Evolutionary conservation across 2,888 invertebrate species (phyloP).

Genomic region (Lottia scabra): DNA sequence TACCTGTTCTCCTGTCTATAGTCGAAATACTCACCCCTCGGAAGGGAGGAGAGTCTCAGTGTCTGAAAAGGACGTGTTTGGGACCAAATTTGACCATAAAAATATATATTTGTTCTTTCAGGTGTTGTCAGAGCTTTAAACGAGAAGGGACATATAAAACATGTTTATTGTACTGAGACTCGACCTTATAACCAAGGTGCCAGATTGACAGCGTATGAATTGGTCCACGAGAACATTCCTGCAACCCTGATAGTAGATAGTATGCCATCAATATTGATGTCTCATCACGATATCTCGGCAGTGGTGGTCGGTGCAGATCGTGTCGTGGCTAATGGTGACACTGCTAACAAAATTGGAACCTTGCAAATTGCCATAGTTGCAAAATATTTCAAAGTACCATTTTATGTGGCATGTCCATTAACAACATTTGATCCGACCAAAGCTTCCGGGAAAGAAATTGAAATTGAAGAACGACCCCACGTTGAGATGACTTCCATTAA

Average conservation of each 20-base stretch:
- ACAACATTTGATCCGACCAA: slow-evolving; percentile 88
- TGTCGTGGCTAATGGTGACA: slow-evolving; percentile 96
- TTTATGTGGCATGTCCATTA: slow-evolving; percentile 94
- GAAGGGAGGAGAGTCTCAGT: no score
- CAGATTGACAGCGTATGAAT: slow-evolving; percentile 93
- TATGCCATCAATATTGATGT: slow-evolving; percentile 93
- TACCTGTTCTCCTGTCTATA: no score
- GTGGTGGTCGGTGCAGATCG: slow-evolving; percentile 98
- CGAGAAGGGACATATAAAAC: slow-evolving; percentile 75
- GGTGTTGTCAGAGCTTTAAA: slow-evolving; percentile 87
- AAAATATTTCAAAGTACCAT: slow-evolving; percentile 90
- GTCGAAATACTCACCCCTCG: no score
- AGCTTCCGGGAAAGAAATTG: slow-evolving; percentile 85
- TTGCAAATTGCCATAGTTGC: slow-evolving; percentile 87
- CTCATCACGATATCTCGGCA: slow-evolving; percentile 83
- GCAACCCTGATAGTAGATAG: slow-evolving; percentile 93
- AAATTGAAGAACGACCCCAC: slow-evolving; percentile 93
- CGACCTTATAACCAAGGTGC: slow-evolving; percentile 94
- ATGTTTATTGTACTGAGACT: slow-evolving; percentile 96
- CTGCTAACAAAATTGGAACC: slow-evolving; percentile 96
- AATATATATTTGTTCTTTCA: slow-evolving; percentile 30
- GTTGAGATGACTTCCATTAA: slow-evolving; percentile 92
- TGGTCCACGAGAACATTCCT: slow-evolving; percentile 84
- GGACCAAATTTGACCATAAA: no score
- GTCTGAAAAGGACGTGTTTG: no score